Base-by-base conservation (phyloP, 2,888 invertebrate genomes). In the Gastracanthus pulcherrimus region DNA sequence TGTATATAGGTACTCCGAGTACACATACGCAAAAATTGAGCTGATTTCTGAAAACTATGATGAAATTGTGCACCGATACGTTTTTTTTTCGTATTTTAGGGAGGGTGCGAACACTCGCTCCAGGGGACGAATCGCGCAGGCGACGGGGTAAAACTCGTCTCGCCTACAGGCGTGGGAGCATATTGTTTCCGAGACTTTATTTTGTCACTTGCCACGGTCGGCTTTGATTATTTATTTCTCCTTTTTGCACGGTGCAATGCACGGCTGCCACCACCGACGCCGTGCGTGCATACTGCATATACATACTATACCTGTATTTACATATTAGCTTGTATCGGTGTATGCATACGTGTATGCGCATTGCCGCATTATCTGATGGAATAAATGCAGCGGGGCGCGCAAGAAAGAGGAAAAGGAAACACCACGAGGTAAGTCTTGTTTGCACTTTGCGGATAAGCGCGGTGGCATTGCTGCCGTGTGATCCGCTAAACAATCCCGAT, bases 351-450 rank as follows among this genome's bases (percentile, higher is more conserved):
- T 26, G 16, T 7, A 7, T 16, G 23, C 55, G 16, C 19, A 16
- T 34, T n/a, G 13, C 19, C 45, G 16, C n/a, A 60, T 62, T 55
- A 38, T 66, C 69, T 48, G 74, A 72, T 72, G 67, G 67, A 79
- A 79, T 79, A 79, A 79, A 79, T 67, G 67, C 67, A 70, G 80
- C 38, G 55, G 74, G 55, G 60, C 31, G 58, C 67, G 70, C 48
- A 38, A 66, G 69, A 67, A 70, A 69, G 48, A 75, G 69, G 70
- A 76, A 80, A 80, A 80, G 76, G 70, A 75, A 74, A 69, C 80
- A 75, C 41, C n/a, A 76, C 36, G 55, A 67, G 58, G 62, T 70
- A 74, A 62, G 69, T 74, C 74, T 74, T 80, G 74, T 75, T 75
- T 80, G 80, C 74, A 75, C 67, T 80, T 69, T 80, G 69, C 74